These are phyloP conservation scores for Limnephilus marmoratus DNA, from an alignment of 2,888 invertebrate species.

Conservation along the genomic window DNA sequence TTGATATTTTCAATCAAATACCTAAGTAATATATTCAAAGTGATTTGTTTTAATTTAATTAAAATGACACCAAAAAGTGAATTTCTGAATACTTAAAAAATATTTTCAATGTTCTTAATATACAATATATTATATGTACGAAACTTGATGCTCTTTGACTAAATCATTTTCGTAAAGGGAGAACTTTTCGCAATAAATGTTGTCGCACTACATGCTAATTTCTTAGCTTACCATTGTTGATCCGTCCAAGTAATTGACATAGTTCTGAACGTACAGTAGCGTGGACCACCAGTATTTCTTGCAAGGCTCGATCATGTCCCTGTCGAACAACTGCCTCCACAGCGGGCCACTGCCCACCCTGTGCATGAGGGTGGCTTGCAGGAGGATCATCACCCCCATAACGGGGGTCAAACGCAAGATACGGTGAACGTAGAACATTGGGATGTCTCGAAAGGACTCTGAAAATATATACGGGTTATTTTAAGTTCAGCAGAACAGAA, in stretches of 20 bases:
- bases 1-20: no score
- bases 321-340: slow-evolving; percentile 69
- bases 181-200: no score
- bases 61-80: no score
- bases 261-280: slow-evolving; percentile 76
- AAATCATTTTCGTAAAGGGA: no score
- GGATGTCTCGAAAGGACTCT: slow-evolving; percentile 3
- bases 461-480: neutral
- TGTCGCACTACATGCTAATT: no score
- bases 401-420: slow-evolving; percentile 54
- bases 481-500: neutral
- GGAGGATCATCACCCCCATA: slow-evolving; percentile 43
- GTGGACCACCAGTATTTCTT: slow-evolving; percentile 75
- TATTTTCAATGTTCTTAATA: no score
- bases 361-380: slow-evolving; percentile 69
- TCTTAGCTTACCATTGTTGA: neutral
- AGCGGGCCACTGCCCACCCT: slow-evolving; percentile 72
- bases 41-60: no score
- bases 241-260: slow-evolving; percentile 35
- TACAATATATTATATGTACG: no score
- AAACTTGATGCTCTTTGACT: no score
- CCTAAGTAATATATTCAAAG: no score
- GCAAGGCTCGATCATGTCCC: slow-evolving; percentile 70
- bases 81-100: no score
- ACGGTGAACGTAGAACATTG: slow-evolving; percentile 54